phyloP scores from a whole-genome alignment of 2,888 invertebrate genomes.

The Polydesmus complanatus region DNA sequence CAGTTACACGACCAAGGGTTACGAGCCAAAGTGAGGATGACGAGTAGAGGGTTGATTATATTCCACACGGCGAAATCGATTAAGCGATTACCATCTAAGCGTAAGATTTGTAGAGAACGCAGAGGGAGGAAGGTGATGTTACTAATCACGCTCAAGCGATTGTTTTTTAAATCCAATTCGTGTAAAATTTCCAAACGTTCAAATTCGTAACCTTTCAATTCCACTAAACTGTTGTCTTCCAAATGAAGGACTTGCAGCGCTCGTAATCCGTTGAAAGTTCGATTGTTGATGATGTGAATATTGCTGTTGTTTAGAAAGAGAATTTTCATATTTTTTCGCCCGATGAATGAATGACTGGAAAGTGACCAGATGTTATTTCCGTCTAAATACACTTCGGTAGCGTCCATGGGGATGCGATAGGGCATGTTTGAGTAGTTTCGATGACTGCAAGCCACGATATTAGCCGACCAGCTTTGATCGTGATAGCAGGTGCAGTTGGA shows the following conservation, averaged over 20 bases:
- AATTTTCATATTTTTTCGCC: conserved; percentile 59
- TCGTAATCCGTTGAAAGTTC: conserved; percentile 69
- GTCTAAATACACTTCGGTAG: conserved; percentile 72
- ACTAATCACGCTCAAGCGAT: conserved; percentile 51
- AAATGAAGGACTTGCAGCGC: conserved; percentile 59
- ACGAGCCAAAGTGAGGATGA: conserved; percentile 57
- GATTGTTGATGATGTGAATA: conserved; percentile 61
- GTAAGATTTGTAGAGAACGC: conserved; percentile 44
- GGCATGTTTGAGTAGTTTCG: conserved; percentile 40
- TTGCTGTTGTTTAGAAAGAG: conserved; percentile 63
- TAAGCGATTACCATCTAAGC: conserved; percentile 57
- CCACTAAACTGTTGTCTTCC: conserved; percentile 55
- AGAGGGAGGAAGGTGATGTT: conserved; percentile 57
- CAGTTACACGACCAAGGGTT: conserved; percentile 78
- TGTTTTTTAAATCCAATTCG: conserved; percentile 59
- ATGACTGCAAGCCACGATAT: conserved; percentile 69
- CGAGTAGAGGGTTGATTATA: conserved; percentile 40
- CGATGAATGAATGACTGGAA: conserved; percentile 70
- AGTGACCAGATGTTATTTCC: conserved; percentile 64
- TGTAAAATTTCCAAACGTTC: conserved; percentile 56
- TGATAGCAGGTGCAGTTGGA: conserved; percentile 76
- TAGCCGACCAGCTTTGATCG: conserved; percentile 72
- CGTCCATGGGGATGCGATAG: conserved; percentile 76
- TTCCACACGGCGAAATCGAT: conserved; percentile 53
- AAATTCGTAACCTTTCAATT: conserved; percentile 63